Evolutionary conservation across 2,113 vertebrate genomes (phyloP), one percentile per base, ranked within the genome.

Genomic region (Phrynosoma blainvillii): DNA sequence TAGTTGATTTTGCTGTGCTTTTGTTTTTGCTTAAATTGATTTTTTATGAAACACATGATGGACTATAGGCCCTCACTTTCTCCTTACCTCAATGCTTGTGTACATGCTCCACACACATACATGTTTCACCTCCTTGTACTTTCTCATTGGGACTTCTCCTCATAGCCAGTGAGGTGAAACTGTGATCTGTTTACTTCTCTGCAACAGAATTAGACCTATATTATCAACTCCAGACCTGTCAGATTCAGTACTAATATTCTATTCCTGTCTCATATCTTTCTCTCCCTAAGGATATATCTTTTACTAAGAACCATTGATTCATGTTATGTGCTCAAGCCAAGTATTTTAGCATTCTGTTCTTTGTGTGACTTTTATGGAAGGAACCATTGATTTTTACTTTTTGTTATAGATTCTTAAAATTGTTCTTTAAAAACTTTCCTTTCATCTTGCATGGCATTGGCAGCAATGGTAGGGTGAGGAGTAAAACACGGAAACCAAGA

Each of bases 231-330:
- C 84, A 75, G 75, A 92, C 79, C 91, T 84, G 56, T 42, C 75
- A 88, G 68, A 13, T 40, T 62, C 75, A 77, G 77, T 88, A 76
- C 56, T 86, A 47, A 54, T 92, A 79, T 92, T 93, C 87, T 88
- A 76, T 90, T 93, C 65, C 36, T 82, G 85, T 62, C 27, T 94
- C 91, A 76, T 88, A 92, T 56, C 54, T 87, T 89, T 93, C 77
- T 79, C 5, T 95, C 91, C 85, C 78, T 89, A 77, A 93, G 87
- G 85, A 95, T 79, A 81, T 47, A 0, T 79, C 79, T 89, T 86
- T 96, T 95, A 93, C 1, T 0, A 54, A 91, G 74, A 92, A 87
- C 62, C 91, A 92, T 93, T 94, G 93, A 95, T 94, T 96, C 91
- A 91, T 93, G 66, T 16, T 84, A 87, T 92, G 88, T 94, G 68